Conservation (phyloP, 1,140 invertebrate genomes). For the Rhagoletis pomonella region DNA sequence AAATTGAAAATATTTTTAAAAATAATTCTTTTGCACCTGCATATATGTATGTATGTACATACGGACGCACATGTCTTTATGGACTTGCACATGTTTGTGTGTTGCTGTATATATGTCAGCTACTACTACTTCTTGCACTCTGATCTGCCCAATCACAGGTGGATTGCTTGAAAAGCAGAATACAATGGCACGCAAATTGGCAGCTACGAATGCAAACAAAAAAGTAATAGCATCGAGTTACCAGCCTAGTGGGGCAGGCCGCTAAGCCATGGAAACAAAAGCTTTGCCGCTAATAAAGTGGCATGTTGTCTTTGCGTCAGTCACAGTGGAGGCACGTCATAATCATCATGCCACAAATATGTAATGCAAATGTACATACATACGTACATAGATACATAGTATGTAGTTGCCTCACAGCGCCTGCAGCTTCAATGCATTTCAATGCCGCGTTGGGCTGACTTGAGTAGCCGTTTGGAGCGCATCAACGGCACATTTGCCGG, state of each 20-base stretch:
- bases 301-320: not conserved
- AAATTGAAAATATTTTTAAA: too few relatives aligned
- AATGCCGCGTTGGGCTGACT: too few relatives aligned
- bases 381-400: not conserved
- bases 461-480: too few relatives aligned
- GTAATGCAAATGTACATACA: not conserved
- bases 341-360: not conserved
- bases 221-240: not conserved
- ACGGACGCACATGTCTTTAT: too few relatives aligned
- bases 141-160: not conserved
- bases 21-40: too few relatives aligned
- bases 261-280: not conserved
- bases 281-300: not conserved
- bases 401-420: too few relatives aligned
- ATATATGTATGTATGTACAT: too few relatives aligned
- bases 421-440: too few relatives aligned
- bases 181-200: conserved; percentile 7
- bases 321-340: not conserved
- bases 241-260: not conserved
- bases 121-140: conserved; percentile 20
- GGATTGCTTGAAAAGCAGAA: not conserved
- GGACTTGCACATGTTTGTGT: not conserved
- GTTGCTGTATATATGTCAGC: not conserved
- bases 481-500: too few relatives aligned
- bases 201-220: not conserved